phyloP scores from a whole-genome alignment of 2,113 vertebrate species.

The Phyllostomus discolor region DNA sequence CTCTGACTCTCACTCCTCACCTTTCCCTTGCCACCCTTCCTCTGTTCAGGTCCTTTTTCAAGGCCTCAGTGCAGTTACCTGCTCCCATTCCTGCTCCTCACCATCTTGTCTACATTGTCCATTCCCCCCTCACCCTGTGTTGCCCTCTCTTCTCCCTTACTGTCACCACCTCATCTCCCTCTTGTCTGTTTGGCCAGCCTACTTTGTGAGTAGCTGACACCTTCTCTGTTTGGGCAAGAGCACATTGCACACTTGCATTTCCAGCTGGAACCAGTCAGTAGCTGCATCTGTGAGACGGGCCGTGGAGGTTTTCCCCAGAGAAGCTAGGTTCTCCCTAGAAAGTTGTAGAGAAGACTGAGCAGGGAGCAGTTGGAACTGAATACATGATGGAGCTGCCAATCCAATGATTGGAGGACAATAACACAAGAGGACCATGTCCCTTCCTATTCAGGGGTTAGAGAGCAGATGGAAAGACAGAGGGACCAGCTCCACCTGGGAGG shows the following conservation, averaged over 20 bases:
- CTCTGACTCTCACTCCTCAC: neutral
- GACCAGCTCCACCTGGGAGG: neutral
- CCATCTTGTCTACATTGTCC: accelerated
- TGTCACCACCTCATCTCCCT: accelerated
- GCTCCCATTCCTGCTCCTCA: neutral
- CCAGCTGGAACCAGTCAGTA: accelerated
- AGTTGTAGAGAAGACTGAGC: accelerated
- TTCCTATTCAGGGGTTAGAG: neutral
- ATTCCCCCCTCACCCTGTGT: too few species aligned
- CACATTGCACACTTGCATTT: accelerated
- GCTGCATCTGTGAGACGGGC: accelerated
- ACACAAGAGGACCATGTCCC: neutral
- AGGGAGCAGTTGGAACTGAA: neutral
- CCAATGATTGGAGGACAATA: neutral
- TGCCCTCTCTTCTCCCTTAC: neutral
- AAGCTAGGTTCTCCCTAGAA: neutral
- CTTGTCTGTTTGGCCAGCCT: too few species aligned
- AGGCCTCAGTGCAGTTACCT: too few species aligned
- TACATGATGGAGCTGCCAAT: accelerated
- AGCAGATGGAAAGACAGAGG: neutral
- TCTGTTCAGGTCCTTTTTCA: too few species aligned
- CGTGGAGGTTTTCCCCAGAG: neutral
- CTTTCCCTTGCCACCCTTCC: accelerated
- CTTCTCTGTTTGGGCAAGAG: neutral
- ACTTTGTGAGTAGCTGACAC: accelerated